Evolutionary conservation across 2,113 vertebrate genomes (phyloP).

Genomic region (Lanius ludovicianus): DNA sequence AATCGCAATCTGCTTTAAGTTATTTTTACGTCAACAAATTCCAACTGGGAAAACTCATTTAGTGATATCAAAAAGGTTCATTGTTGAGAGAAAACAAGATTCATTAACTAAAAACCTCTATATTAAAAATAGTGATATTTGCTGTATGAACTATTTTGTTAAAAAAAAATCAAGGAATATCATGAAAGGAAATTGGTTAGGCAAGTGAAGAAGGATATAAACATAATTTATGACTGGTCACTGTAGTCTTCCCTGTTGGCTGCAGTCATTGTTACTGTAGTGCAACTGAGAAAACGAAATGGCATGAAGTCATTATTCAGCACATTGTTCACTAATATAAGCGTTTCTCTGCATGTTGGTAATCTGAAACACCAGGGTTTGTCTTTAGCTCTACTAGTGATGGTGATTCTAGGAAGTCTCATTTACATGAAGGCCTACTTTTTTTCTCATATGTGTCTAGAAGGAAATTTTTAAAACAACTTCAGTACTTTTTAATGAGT

Average conservation of each 20-base stretch:
- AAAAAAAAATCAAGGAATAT: neutral
- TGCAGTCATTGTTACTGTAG: neutral
- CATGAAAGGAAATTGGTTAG: neutral
- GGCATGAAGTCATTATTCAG: neutral
- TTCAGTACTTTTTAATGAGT: neutral
- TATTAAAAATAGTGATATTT: neutral
- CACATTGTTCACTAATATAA: neutral
- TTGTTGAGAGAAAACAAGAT: neutral
- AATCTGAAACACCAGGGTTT: neutral
- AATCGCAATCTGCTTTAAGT: neutral
- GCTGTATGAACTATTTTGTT: neutral
- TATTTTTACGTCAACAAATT: neutral
- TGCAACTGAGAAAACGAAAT: neutral
- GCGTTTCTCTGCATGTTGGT: neutral
- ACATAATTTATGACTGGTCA: neutral
- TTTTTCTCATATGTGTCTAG: neutral
- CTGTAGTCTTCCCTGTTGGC: neutral
- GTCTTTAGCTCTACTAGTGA: neutral
- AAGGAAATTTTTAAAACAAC: neutral
- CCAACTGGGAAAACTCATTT: neutral
- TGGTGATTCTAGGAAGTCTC: neutral
- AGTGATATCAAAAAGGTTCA: neutral
- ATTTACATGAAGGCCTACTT: constrained; percentile 15
- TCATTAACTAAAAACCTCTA: neutral
- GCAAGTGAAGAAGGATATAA: neutral